phyloP scores from a whole-genome alignment of 1,140 invertebrate genomes.

The Achroia grisella region DNA sequence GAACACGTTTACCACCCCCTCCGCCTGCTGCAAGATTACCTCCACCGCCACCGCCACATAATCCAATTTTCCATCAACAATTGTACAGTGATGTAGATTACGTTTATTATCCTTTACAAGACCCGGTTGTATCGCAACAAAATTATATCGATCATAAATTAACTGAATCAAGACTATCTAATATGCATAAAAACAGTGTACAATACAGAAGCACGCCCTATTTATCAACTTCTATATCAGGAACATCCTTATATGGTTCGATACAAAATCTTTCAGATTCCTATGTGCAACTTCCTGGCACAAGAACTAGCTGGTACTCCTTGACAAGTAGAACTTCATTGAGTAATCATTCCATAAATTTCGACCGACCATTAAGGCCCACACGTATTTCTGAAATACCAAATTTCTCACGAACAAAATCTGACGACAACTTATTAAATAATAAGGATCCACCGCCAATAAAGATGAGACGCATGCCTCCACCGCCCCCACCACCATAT shows the following conservation, averaged over 20 bases:
- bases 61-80: slow-evolving; percentile 89
- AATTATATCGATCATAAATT: slow-evolving; percentile 92
- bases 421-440: slow-evolving; percentile 86
- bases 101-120: slow-evolving; percentile 91
- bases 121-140: slow-evolving; percentile 90
- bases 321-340: slow-evolving; percentile 71
- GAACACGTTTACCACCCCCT: slow-evolving; percentile 70
- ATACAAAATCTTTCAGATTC: slow-evolving; percentile 84
- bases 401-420: slow-evolving; percentile 79
- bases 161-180: slow-evolving; percentile 70
- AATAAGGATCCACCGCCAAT: slow-evolving; percentile 75
- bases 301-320: slow-evolving; percentile 75
- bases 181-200: slow-evolving; percentile 78
- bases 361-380: slow-evolving; percentile 74
- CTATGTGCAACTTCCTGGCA: slow-evolving; percentile 77
- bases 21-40: slow-evolving; percentile 75
- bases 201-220: slow-evolving; percentile 87
- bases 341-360: slow-evolving; percentile 72
- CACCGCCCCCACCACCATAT: slow-evolving; percentile 83
- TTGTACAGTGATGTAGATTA: slow-evolving; percentile 92
- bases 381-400: slow-evolving; percentile 72
- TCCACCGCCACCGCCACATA: slow-evolving; percentile 78
- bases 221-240: slow-evolving; percentile 77
- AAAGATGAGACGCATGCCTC: slow-evolving; percentile 79
- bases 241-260: slow-evolving; percentile 80